Evolutionary conservation across 2,797 vertebrate genomes (phyloP).

Genomic region (Eulemur albifrons): DNA sequence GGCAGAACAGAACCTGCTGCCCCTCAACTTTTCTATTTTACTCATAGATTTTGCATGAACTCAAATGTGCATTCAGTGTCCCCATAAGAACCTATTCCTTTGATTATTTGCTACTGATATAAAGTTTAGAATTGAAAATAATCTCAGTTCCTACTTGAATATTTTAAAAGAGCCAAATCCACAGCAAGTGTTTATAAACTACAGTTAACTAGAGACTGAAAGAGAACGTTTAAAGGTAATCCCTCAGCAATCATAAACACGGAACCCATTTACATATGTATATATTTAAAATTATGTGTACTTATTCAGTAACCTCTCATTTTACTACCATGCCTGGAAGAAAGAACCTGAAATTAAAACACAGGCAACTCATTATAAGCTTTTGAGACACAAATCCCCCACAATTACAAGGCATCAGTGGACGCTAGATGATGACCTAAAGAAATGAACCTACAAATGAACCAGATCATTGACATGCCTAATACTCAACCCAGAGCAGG

Average conservation of each 20-base stretch:
- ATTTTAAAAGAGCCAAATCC: slow-evolving; percentile 42
- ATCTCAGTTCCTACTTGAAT: slow-evolving; percentile 26
- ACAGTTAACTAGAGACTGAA: slow-evolving; percentile 12
- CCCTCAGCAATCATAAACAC: slow-evolving; percentile 41
- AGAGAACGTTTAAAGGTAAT: slow-evolving; percentile 50
- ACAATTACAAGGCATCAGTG: slow-evolving; percentile 2
- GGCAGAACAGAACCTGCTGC: background rate
- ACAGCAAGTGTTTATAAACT: slow-evolving; percentile 46
- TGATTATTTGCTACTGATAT: slow-evolving; percentile 6
- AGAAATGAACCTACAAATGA: slow-evolving; percentile 8
- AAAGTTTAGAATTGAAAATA: slow-evolving; percentile 28
- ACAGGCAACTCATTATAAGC: background rate
- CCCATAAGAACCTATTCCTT: background rate
- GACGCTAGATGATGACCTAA: background rate
- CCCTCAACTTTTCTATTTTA: background rate
- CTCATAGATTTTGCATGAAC: background rate
- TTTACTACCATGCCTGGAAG: slow-evolving; percentile 13
- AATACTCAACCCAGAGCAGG: background rate
- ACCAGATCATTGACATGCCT: slow-evolving; percentile 4
- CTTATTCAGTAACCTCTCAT: slow-evolving; percentile 41
- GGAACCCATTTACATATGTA: slow-evolving; percentile 5
- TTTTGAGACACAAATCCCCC: slow-evolving; percentile 32
- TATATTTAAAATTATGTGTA: background rate
- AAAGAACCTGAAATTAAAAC: slow-evolving; percentile 56
- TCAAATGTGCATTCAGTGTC: background rate